phyloP scores from a whole-genome alignment of 2,113 vertebrate species.

The Grammatotria lemairii region DNA sequence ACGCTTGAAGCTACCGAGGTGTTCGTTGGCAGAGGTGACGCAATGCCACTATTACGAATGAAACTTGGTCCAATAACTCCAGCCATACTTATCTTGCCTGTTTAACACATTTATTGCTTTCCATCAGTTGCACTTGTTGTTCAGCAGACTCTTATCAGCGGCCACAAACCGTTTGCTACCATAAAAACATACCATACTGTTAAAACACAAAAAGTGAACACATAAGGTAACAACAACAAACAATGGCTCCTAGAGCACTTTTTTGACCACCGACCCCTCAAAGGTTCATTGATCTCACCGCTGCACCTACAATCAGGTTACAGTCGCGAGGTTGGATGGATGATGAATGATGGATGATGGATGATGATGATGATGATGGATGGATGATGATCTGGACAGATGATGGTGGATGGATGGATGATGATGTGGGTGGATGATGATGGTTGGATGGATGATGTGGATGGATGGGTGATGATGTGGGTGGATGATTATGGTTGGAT shows the following conservation, averaged over 20 bases:
- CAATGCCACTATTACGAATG: background rate
- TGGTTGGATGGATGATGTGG: too few relatives aligned
- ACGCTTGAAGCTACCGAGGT: background rate
- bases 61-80: background rate
- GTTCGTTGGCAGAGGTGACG: background rate
- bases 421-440: too few relatives aligned
- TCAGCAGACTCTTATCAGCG: background rate
- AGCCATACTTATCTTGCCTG: background rate
- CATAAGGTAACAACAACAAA: background rate
- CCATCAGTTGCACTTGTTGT: background rate
- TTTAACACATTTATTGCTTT: background rate
- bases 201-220: background rate
- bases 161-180: background rate
- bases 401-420: too few relatives aligned
- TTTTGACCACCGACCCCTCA: background rate
- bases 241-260: background rate
- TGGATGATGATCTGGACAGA: too few relatives aligned
- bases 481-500: accelerated
- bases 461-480: too few relatives aligned
- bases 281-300: background rate
- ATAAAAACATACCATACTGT: background rate
- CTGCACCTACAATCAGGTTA: background rate
- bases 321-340: background rate
- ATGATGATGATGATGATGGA: too few relatives aligned
- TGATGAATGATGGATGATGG: background rate